A percentile compares a stretch with the other conserved stretches of the same genome.
Evolutionary conservation across 2,888 invertebrate species (phyloP).

Genomic region (Hypercompe scribonia): DNA sequence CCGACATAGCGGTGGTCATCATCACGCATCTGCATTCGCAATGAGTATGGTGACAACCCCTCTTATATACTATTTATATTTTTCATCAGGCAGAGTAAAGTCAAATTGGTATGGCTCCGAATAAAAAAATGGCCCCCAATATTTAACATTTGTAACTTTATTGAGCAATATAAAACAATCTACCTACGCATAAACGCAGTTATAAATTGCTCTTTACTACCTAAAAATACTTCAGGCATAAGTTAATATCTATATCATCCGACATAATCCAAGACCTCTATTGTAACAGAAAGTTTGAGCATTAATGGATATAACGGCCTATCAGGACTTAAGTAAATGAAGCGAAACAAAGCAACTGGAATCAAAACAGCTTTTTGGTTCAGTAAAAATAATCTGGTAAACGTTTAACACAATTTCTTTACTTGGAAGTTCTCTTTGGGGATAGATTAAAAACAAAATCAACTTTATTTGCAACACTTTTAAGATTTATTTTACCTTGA

Average conservation of each 20-base stretch:
- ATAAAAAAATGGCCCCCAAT: not conserved
- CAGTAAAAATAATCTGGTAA: slow-evolving; percentile 20
- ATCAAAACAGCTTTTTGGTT: slow-evolving; percentile 22
- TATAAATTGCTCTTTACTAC: slow-evolving; percentile 14
- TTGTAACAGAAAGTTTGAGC: slow-evolving; percentile 27
- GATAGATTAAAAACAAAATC: not conserved
- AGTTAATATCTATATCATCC: slow-evolving; percentile 21
- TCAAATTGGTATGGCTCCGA: too few species aligned
- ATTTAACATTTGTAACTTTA: not conserved
- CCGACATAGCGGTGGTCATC: too few species aligned
- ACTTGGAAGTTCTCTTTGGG: not conserved
- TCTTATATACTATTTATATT: too few species aligned
- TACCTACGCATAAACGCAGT: slow-evolving; percentile 4
- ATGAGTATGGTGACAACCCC: too few species aligned
- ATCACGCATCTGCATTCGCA: too few species aligned
- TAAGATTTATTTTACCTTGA: not conserved
- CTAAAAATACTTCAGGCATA: slow-evolving; percentile 20
- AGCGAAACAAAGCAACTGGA: slow-evolving; percentile 24
- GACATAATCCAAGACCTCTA: slow-evolving; percentile 25
- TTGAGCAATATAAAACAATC: slow-evolving; percentile 5
- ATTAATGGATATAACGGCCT: slow-evolving; percentile 23
- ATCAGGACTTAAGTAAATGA: slow-evolving; percentile 25
- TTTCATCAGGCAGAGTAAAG: too few species aligned
- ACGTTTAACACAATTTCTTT: slow-evolving; percentile 21
- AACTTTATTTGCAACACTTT: not conserved